Evolutionary conservation across 1,140 invertebrate species (phyloP).

Genomic region (Bursaphelenchus mucronatus): DNA sequence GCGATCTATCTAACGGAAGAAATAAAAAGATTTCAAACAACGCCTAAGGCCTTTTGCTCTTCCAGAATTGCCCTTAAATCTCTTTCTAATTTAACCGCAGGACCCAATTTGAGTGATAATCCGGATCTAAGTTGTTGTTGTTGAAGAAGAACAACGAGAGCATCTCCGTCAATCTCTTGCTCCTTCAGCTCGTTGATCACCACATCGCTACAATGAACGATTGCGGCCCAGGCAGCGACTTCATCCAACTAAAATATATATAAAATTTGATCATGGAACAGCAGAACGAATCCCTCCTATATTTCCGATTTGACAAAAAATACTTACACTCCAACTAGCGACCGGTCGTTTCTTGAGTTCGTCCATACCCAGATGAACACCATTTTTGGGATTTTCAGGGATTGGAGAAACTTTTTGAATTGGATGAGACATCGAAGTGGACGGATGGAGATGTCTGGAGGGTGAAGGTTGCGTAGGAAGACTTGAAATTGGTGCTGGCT

Average conservation of each 20-base stretch:
- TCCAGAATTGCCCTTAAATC: constrained; percentile 3
- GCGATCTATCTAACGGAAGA: too few species aligned
- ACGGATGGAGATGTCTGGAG: constrained; percentile 22
- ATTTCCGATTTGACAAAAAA: background rate
- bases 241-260: constrained; percentile 19
- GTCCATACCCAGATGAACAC: background rate
- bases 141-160: constrained; percentile 10
- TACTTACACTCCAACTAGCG: background rate
- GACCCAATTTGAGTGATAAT: constrained; percentile 26
- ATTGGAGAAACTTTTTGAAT: background rate
- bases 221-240: constrained; percentile 22
- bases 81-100: constrained; percentile 14
- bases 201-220: constrained; percentile 19
- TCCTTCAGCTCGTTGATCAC: constrained; percentile 23
- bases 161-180: constrained; percentile 28
- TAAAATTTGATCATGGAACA: background rate
- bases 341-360: background rate
- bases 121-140: constrained; percentile 23
- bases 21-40: too few species aligned
- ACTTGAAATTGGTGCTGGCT: constrained; percentile 19
- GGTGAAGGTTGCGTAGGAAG: constrained; percentile 10
- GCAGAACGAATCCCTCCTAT: background rate
- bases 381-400: background rate
- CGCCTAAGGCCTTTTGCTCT: too few species aligned
- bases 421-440: background rate